phyloP scores from a whole-genome alignment of 2,113 vertebrate species.

The Labrus mixtus region DNA sequence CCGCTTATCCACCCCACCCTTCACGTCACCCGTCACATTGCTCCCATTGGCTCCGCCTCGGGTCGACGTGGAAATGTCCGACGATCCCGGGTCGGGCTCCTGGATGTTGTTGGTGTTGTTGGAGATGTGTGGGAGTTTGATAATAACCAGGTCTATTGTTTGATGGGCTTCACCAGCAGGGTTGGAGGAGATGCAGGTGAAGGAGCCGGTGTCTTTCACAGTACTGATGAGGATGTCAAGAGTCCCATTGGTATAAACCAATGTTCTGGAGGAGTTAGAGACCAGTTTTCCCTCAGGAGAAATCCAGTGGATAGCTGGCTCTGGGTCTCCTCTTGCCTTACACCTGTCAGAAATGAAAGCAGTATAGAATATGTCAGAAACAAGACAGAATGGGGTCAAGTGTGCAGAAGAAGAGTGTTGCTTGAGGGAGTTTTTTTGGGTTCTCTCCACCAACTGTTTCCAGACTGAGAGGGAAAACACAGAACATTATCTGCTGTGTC shows the following conservation, averaged over 20 bases:
- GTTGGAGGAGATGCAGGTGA: constrained; percentile 98
- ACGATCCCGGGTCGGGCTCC: constrained; percentile 95
- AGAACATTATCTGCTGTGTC: neutral
- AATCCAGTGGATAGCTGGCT: constrained; percentile 98
- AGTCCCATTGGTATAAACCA: constrained; percentile 94
- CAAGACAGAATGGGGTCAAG: constrained; percentile 20
- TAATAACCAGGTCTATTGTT: constrained; percentile 91
- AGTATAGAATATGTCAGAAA: constrained; percentile 25
- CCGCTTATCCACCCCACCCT: constrained; percentile 91
- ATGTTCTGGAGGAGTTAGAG: constrained; percentile 92
- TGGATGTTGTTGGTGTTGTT: constrained; percentile 99
- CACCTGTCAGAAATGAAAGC: constrained; percentile 74
- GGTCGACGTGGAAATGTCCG: constrained; percentile 97
- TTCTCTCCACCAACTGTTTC: neutral
- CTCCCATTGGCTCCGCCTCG: constrained; percentile 93
- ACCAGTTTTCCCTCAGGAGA: constrained; percentile 97
- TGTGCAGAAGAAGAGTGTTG: neutral
- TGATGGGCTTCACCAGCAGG: constrained; percentile 96
- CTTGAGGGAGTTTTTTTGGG: neutral
- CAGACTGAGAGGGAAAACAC: neutral
- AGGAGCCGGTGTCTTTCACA: constrained; percentile 95
- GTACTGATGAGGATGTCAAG: constrained; percentile 97
- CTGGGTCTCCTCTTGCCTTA: constrained; percentile 96
- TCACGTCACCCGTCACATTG: constrained; percentile 92
- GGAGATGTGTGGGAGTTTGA: constrained; percentile 96